Evolutionary conservation across 2,888 invertebrate genomes (phyloP).

Genomic region (Brassicogethes aeneus): DNA sequence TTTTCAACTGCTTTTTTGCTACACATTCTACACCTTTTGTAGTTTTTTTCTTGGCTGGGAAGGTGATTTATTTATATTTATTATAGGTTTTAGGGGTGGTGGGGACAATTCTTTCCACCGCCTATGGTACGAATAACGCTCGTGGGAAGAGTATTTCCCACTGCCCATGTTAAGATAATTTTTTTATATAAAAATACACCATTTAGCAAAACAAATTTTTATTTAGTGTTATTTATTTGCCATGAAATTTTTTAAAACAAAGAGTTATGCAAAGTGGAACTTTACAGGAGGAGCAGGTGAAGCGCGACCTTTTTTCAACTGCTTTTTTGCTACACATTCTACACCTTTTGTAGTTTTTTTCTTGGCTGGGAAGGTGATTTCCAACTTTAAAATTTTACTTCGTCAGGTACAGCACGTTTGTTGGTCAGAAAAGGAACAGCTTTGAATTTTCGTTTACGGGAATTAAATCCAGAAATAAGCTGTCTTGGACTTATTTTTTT

Average conservation of each 20-base stretch:
- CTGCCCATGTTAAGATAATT: no score
- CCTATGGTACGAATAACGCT: no score
- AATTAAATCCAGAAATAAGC: slow-evolving; percentile 3
- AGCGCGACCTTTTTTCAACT: slow-evolving; percentile 5
- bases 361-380: slow-evolving; percentile 3
- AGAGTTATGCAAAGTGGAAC: slow-evolving; percentile 6
- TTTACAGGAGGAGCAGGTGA: slow-evolving; percentile 5
- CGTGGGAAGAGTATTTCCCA: no score
- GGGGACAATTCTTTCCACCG: no score
- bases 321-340: slow-evolving; percentile 6
- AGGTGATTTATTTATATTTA: no score
- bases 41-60: slow-evolving; percentile 3
- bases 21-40: slow-evolving; percentile 9
- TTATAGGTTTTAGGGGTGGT: no score
- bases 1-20: slow-evolving; percentile 5
- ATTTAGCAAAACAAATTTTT: no score
- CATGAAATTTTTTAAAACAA: slow-evolving; percentile 8
- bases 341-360: slow-evolving; percentile 7
- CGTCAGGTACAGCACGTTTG: slow-evolving; percentile 4
- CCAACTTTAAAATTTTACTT: slow-evolving; percentile 3
- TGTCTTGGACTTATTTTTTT: slow-evolving; percentile 4
- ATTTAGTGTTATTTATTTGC: slow-evolving; percentile 1
- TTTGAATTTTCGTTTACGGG: slow-evolving; percentile 6
- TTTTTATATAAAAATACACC: no score
- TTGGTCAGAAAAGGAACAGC: slow-evolving; percentile 6